Percentiles rank a stretch among this genome's conserved stretches.
phyloP scores from a whole-genome alignment of 1,140 invertebrate genomes.

The Sycobia sp. region DNA sequence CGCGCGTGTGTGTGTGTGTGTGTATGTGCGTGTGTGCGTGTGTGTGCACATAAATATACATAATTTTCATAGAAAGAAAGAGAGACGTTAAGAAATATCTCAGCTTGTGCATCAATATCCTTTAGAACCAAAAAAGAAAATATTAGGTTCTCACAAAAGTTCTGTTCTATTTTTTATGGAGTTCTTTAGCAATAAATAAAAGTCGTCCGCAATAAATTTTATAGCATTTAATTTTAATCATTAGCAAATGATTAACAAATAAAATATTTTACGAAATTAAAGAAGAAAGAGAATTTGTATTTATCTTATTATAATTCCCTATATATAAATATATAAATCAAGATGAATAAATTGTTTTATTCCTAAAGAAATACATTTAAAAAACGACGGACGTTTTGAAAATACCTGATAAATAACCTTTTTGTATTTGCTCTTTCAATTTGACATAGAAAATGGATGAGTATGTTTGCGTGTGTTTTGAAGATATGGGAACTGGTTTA shows the following conservation, averaged over 20 bases:
- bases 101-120: conserved; percentile 26
- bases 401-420: conserved; percentile 38
- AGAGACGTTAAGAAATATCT: conserved; percentile 28
- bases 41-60: conserved; percentile 8
- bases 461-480: conserved; percentile 23
- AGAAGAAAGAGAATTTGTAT: not conserved
- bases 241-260: conserved; percentile 1
- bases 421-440: conserved; percentile 45
- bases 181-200: conserved; percentile 13
- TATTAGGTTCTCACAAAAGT: conserved; percentile 28
- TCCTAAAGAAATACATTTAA: conserved; percentile 26
- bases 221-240: conserved; percentile 2
- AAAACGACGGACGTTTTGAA: conserved; percentile 37
- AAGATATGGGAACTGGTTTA: conserved; percentile 22
- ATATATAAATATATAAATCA: too few species aligned
- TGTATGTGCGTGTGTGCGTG: not conserved
- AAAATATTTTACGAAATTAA: conserved; percentile 19
- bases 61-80: conserved; percentile 35
- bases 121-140: not conserved
- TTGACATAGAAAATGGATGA: conserved; percentile 19
- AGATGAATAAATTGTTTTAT: too few species aligned
- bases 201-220: conserved; percentile 14
- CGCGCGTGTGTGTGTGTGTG: not conserved
- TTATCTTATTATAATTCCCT: not conserved
- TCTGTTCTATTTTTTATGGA: conserved; percentile 28